A percentile compares a stretch with the other conserved stretches of the same genome.
Conservation (phyloP, 2,113 vertebrate species). For the Eudyptes chrysolophus region DNA sequence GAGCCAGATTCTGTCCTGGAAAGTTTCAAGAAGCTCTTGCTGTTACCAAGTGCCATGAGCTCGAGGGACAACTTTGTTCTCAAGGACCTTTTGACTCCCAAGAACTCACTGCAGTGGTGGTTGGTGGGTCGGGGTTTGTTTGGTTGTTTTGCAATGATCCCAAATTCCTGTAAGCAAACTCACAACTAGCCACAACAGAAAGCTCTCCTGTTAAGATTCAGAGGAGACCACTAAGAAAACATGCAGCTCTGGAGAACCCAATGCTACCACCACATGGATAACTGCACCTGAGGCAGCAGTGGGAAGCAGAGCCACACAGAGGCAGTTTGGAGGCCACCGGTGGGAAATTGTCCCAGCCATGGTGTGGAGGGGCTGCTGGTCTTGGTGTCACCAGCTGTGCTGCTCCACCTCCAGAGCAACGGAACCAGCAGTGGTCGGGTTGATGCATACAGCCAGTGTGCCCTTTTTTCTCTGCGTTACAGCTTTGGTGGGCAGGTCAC, state of each 20-base stretch:
- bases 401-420: neutral
- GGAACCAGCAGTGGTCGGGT: fast-evolving
- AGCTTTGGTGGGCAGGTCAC: too few relatives aligned
- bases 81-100: neutral
- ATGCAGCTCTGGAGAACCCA: neutral
- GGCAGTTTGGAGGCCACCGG: neutral
- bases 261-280: fast-evolving
- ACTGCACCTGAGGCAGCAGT: fast-evolving
- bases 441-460: fast-evolving
- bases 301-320: neutral
- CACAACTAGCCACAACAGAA: neutral
- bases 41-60: neutral
- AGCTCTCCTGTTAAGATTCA: neutral
- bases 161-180: neutral
- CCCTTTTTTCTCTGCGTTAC: fast-evolving
- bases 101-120: neutral
- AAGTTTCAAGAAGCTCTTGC: neutral
- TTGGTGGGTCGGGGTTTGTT: neutral
- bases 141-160: neutral
- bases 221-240: neutral
- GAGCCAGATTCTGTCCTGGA: neutral
- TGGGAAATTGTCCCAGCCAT: fast-evolving
- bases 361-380: fast-evolving
- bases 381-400: neutral
- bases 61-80: neutral